Conservation (phyloP, 64 coral and sea anemone species). For the Platygyra sinensis region DNA sequence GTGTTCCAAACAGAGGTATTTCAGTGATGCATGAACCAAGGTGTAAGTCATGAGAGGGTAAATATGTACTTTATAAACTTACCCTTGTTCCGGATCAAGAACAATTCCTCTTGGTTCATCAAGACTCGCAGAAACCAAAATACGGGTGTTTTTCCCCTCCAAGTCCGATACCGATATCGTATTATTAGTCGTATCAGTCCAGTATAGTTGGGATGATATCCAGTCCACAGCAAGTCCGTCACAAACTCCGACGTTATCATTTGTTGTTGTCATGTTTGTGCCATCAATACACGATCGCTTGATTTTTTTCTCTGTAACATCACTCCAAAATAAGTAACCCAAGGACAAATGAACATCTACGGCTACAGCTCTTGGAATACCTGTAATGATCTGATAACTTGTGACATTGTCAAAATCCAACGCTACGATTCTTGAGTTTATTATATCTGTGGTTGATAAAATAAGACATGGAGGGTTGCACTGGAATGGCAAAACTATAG, state of each 20-base stretch:
- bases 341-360: too few relatives aligned
- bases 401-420: too few relatives aligned
- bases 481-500: too few relatives aligned
- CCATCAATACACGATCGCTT: background rate
- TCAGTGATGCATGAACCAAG: too few relatives aligned
- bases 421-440: too few relatives aligned
- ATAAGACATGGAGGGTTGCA: too few relatives aligned
- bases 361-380: too few relatives aligned
- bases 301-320: too few relatives aligned
- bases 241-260: conserved; percentile 30
- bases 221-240: conserved; percentile 54
- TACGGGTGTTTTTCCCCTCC: conserved; percentile 35
- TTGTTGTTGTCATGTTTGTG: background rate
- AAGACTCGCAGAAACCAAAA: conserved; percentile 27
- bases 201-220: conserved; percentile 36
- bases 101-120: conserved; percentile 55
- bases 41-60: background rate
- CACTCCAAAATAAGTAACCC: too few relatives aligned
- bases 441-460: too few relatives aligned
- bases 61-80: background rate
- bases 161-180: conserved; percentile 29
- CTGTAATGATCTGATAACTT: too few relatives aligned
- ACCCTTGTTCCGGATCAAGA: conserved; percentile 37
- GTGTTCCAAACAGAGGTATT: too few relatives aligned
- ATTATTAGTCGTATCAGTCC: conserved; percentile 52